Conservation (phyloP, 2,113 vertebrate genomes). For the Rafetus swinhoei region DNA sequence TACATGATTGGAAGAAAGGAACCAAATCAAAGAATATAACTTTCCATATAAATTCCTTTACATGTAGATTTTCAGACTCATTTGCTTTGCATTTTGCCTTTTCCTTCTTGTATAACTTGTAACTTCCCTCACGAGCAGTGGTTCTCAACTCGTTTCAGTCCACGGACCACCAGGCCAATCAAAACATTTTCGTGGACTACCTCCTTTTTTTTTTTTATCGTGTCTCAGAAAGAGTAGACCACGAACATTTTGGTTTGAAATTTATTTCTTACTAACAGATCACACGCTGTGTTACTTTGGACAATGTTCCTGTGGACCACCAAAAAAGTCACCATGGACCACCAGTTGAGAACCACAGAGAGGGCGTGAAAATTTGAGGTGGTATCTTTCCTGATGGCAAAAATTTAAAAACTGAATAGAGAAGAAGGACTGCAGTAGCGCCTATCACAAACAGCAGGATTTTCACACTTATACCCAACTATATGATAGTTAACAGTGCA, state of each 20-base stretch:
- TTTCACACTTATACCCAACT: background rate
- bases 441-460: background rate
- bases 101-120: accelerated
- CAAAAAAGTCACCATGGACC: no score
- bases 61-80: background rate
- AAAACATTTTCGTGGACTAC: no score
- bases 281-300: no score
- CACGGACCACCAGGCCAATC: no score
- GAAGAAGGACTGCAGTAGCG: background rate
- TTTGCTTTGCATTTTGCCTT: background rate
- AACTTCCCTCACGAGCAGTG: no score
- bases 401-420: background rate
- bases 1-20: background rate
- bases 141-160: no score
- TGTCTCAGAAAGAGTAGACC: no score
- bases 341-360: no score
- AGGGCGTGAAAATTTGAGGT: background rate
- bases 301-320: no score
- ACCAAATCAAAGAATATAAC: background rate
- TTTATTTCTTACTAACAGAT: no score
- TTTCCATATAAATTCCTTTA: accelerated
- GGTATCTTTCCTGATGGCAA: background rate
- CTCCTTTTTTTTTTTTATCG: no score
- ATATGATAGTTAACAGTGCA: background rate
- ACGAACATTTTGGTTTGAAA: no score